phyloP scores from a whole-genome alignment of 2,888 invertebrate genomes.

The Epirrhoe tristata region DNA sequence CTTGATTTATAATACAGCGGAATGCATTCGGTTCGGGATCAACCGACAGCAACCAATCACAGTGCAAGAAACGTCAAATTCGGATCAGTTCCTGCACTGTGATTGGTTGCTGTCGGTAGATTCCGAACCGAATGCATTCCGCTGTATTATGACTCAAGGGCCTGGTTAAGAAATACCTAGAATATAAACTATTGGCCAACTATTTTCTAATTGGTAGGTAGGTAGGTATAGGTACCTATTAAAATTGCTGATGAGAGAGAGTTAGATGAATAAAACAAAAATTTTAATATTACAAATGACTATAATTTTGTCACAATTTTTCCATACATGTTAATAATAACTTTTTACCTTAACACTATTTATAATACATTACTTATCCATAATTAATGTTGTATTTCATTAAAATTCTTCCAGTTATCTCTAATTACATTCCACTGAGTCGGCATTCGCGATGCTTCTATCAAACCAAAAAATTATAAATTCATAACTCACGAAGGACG shows the following conservation, averaged over 20 bases:
- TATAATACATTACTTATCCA: conserved; percentile 85
- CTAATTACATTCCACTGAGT: conserved; percentile 81
- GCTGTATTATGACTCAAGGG: too few relatives aligned
- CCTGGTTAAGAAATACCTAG: too few relatives aligned
- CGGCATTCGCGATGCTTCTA: conserved; percentile 71
- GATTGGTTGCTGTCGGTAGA: too few relatives aligned
- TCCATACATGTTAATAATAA: conserved; percentile 86
- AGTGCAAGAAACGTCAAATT: too few relatives aligned
- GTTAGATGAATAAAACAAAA: conserved; percentile 72
- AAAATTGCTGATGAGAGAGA: background rate
- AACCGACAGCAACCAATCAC: too few relatives aligned
- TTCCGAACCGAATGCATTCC: too few relatives aligned
- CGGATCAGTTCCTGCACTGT: too few relatives aligned
- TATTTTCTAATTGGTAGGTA: too few relatives aligned
- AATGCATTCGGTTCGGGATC: too few relatives aligned
- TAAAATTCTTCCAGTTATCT: conserved; percentile 83
- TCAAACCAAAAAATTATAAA: conserved; percentile 62
- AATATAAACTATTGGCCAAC: too few relatives aligned
- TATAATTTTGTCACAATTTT: conserved; percentile 86
- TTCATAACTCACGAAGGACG: conserved; percentile 61
- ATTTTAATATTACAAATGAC: conserved; percentile 85
- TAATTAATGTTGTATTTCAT: conserved; percentile 81
- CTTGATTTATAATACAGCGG: too few relatives aligned
- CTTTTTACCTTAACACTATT: conserved; percentile 84
- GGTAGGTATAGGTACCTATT: too few relatives aligned